Percentiles rank a stretch among this genome's conserved stretches.
Evolutionary conservation across 2,797 vertebrate genomes (phyloP).

Genomic region (Halcyon smyrnensis): DNA sequence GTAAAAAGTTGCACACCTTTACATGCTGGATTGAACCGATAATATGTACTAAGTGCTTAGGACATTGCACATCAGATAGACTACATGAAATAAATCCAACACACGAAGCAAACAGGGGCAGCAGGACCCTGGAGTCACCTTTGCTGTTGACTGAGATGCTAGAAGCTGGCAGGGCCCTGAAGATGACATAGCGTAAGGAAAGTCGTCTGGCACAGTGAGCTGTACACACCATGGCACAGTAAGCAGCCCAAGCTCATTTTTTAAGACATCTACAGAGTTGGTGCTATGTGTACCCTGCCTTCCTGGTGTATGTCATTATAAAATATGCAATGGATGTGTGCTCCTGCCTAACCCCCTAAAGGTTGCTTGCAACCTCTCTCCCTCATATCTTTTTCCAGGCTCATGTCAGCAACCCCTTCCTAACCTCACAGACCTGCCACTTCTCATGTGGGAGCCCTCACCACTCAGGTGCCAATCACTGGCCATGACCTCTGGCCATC

Average conservation of each 20-base stretch:
- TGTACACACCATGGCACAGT: neutral
- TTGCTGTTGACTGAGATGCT: neutral
- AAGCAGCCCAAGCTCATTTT: neutral
- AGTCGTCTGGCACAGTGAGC: rapidly evolving
- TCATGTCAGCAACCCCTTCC: neutral
- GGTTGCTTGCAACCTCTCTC: neutral
- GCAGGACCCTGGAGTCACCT: neutral
- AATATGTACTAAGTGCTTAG: neutral
- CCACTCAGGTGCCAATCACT: neutral
- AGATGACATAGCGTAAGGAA: rapidly evolving
- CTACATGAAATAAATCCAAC: neutral
- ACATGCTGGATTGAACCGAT: neutral
- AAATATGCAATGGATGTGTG: neutral
- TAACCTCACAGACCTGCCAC: neutral
- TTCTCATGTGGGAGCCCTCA: neutral
- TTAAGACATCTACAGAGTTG: neutral
- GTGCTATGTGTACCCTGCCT: neutral
- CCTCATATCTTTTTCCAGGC: neutral
- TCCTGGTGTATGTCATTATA: neutral
- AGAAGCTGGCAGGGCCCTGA: neutral
- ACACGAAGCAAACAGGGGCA: neutral
- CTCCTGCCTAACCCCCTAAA: neutral
- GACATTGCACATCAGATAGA: neutral
- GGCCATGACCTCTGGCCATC: neutral
- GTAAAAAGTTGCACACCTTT: neutral